Conservation (phyloP, 2,113 vertebrate species). For the Microtus montanus region DNA sequence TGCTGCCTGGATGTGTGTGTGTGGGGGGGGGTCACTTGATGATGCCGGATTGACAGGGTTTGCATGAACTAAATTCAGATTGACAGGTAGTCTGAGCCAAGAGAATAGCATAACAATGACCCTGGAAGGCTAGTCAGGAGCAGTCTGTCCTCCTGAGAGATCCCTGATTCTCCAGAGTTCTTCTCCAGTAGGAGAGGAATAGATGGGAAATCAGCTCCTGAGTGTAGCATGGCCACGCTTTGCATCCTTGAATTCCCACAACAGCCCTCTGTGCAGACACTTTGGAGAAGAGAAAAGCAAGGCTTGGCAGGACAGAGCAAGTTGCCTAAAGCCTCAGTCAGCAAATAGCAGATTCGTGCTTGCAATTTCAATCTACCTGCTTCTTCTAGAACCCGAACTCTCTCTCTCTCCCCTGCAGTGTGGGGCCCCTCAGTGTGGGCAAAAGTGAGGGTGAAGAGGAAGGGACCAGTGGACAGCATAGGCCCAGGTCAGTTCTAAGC, state of each 20-base stretch:
- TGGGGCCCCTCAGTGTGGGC: accelerated
- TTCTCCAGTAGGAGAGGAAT: background rate
- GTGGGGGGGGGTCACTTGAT: background rate
- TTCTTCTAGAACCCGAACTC: background rate
- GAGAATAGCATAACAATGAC: background rate
- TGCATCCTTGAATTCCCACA: background rate
- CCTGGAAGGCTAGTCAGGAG: background rate
- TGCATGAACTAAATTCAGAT: background rate
- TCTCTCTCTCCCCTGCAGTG: no score
- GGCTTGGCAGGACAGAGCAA: background rate
- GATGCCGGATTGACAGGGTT: background rate
- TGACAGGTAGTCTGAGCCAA: background rate
- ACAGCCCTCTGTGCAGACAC: background rate
- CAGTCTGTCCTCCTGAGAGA: background rate
- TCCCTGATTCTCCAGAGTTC: background rate
- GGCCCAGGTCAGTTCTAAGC: background rate
- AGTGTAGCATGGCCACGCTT: background rate
- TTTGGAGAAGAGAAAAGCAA: slow-evolving; percentile 23
- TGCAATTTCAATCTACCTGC: background rate
- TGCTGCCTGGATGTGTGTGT: background rate
- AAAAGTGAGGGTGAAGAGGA: background rate
- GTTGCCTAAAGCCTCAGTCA: background rate
- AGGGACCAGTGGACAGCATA: no score
- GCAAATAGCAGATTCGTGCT: background rate
- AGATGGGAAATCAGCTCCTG: background rate